Percentiles rank a stretch among this genome's conserved stretches.
phyloP scores from a whole-genome alignment of 2,888 invertebrate genomes.

The Caenorhabditis macrosperma region DNA sequence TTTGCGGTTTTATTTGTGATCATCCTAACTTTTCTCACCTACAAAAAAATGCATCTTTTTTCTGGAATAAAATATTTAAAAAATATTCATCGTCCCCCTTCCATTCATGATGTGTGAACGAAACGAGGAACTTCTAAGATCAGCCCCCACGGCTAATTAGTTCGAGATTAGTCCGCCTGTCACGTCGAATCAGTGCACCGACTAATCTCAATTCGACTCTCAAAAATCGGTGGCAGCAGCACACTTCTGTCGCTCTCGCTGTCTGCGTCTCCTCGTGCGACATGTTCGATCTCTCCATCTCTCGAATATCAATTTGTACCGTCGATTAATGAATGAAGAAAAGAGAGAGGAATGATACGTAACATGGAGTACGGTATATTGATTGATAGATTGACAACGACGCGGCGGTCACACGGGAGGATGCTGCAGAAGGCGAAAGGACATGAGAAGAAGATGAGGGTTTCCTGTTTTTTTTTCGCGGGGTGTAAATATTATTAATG shows the following conservation, averaged over 20 bases:
- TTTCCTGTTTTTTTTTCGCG: slow-evolving; percentile 40
- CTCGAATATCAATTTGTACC: slow-evolving; percentile 43
- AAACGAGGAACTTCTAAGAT: neutral
- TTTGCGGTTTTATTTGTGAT: slow-evolving; percentile 57
- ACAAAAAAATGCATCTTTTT: no score
- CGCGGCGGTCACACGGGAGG: neutral
- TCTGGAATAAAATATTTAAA: neutral
- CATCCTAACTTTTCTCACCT: slow-evolving; percentile 8
- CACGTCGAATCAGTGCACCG: slow-evolving; percentile 46
- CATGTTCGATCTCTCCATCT: neutral
- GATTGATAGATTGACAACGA: slow-evolving; percentile 25
- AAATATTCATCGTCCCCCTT: neutral
- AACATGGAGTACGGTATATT: slow-evolving; percentile 26
- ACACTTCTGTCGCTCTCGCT: neutral
- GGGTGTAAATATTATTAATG: no score
- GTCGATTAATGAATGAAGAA: slow-evolving; percentile 31
- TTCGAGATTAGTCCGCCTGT: slow-evolving; percentile 39
- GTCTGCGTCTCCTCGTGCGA: neutral
- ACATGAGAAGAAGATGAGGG: neutral
- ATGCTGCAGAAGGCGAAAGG: slow-evolving; percentile 18
- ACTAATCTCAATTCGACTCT: slow-evolving; percentile 16
- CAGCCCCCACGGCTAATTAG: slow-evolving; percentile 19
- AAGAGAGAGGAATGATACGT: slow-evolving; percentile 25
- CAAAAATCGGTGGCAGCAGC: slow-evolving; percentile 33
- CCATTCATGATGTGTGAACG: slow-evolving; percentile 8